These are phyloP conservation scores for Copsychus sechellarum DNA, from an alignment of 2,113 vertebrate species.

Conservation along the genomic window DNA sequence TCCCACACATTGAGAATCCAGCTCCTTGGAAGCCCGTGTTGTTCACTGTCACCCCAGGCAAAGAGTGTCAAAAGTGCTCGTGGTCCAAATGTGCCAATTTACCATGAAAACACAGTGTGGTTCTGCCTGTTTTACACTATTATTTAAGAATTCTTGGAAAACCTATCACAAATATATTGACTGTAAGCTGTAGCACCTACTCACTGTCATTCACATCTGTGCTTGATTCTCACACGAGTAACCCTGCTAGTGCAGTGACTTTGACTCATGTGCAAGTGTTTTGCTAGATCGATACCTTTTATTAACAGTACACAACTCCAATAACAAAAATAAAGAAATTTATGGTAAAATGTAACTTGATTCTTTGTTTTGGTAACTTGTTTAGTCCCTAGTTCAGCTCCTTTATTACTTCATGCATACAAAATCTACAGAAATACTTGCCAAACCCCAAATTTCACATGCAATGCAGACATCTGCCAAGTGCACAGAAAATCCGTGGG, in stretches of 20 bases:
- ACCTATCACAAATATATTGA: not conserved
- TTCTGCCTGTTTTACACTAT: slow-evolving; percentile 6
- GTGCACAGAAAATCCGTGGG: not conserved
- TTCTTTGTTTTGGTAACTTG: slow-evolving; percentile 9
- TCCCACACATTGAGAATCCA: not conserved
- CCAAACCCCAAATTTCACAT: not conserved
- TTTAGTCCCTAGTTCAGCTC: not conserved
- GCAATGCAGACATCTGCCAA: not conserved
- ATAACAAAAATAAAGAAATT: slow-evolving; percentile 56
- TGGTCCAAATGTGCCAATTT: slow-evolving; percentile 13
- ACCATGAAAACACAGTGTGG: not conserved
- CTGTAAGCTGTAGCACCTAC: slow-evolving; percentile 31
- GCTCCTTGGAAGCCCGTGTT: not conserved
- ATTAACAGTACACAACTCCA: slow-evolving; percentile 25
- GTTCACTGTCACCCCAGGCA: not conserved
- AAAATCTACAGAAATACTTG: not conserved
- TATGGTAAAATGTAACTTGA: slow-evolving; percentile 36
- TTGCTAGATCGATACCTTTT: slow-evolving; percentile 48
- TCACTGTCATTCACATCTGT: slow-evolving; percentile 22
- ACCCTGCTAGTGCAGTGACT: slow-evolving; percentile 9
- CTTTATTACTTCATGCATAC: not conserved
- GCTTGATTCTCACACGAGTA: not conserved
- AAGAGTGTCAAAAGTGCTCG: not conserved
- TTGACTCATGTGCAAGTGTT: slow-evolving; percentile 38
- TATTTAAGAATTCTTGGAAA: not conserved